Conservation (phyloP, 2,113 vertebrate species). For the Pithys albifrons region DNA sequence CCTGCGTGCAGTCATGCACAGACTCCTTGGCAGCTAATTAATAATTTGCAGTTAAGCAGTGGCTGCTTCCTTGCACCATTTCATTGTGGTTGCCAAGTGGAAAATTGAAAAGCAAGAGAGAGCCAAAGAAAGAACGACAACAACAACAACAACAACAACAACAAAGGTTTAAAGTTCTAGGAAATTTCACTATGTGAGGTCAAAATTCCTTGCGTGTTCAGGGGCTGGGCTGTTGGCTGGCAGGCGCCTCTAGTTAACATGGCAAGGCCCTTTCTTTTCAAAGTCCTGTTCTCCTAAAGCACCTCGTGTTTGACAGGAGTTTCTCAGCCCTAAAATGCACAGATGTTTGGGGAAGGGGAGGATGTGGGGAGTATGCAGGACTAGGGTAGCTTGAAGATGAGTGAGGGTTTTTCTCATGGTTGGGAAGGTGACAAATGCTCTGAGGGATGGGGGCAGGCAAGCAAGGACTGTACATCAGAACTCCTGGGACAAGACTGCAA, state of each 20-base stretch:
- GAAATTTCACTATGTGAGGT: conserved; percentile 44
- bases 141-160: conserved; percentile 7
- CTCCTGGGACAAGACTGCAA: not conserved
- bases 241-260: not conserved
- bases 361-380: not conserved
- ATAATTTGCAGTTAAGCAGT: conserved; percentile 34
- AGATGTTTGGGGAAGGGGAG: not conserved
- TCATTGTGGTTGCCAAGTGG: not conserved
- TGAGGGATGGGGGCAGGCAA: not conserved
- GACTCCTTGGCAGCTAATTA: conserved; percentile 63
- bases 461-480: not conserved
- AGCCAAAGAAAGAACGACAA: not conserved
- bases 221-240: not conserved
- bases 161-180: conserved; percentile 63
- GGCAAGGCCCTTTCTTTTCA: not conserved
- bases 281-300: not conserved
- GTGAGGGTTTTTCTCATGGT: not conserved
- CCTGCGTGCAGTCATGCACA: conserved; percentile 41
- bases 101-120: conserved; percentile 47
- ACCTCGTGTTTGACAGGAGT: not conserved
- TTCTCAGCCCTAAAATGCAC: not conserved
- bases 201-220: conserved; percentile 12
- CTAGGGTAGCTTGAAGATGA: not conserved
- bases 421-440: not conserved
- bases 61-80: conserved; percentile 55